Evolutionary conservation across 2,113 vertebrate genomes (phyloP).

Genomic region (Hepsetus odoe): DNA sequence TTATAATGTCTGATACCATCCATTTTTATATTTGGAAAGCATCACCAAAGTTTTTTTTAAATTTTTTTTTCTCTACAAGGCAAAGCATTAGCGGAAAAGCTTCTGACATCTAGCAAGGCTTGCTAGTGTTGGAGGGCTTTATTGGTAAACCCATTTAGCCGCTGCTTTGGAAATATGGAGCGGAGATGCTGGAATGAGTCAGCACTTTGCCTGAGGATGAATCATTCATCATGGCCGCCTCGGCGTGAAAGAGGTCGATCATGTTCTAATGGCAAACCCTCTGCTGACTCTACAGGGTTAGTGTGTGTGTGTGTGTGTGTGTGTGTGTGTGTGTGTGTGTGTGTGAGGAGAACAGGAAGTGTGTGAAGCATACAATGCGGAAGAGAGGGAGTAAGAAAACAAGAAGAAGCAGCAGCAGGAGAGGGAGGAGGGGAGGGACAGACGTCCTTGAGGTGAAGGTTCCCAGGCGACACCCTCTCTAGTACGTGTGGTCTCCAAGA

Average conservation of each 20-base stretch:
- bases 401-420: conserved; percentile 16
- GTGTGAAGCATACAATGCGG: conserved; percentile 14
- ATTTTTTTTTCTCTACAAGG: background rate
- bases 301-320: conserved; percentile 37
- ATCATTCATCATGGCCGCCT: conserved; percentile 74
- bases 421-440: conserved; percentile 21
- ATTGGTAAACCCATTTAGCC: conserved; percentile 38
- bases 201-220: conserved; percentile 69
- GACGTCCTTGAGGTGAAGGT: conserved; percentile 48
- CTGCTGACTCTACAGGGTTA: conserved; percentile 64
- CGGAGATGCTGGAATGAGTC: conserved; percentile 63
- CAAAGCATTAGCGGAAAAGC: background rate
- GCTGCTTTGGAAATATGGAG: conserved; percentile 37
- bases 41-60: too few species aligned
- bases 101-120: background rate
- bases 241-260: conserved; percentile 59
- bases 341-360: conserved; percentile 23
- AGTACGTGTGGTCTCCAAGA: conserved; percentile 27
- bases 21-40: too few species aligned
- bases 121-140: background rate
- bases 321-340: conserved; percentile 39
- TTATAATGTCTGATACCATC: too few species aligned
- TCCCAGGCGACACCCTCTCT: conserved; percentile 15
- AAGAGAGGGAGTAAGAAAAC: background rate
- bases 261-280: conserved; percentile 66